phyloP scores from a whole-genome alignment of 2,113 vertebrate genomes.

The Origma solitaria region DNA sequence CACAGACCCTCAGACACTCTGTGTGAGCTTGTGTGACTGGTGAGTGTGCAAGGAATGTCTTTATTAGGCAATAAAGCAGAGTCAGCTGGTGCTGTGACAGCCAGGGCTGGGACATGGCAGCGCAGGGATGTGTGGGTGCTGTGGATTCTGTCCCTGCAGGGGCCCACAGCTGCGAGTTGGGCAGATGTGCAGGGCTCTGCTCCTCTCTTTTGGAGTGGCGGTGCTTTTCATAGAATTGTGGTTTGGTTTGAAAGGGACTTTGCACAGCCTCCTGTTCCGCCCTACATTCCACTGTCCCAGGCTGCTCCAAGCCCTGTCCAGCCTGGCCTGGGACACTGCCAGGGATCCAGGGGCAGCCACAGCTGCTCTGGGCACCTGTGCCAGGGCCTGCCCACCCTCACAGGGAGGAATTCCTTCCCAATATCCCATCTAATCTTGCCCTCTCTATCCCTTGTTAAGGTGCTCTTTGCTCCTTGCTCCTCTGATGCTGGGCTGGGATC shows the following conservation, averaged over 20 bases:
- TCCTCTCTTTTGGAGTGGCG: accelerated
- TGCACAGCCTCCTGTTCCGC: background rate
- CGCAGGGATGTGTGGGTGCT: accelerated
- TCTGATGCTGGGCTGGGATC: background rate
- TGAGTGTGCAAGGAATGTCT: background rate
- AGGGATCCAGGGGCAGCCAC: background rate
- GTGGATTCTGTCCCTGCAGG: background rate
- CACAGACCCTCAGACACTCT: background rate
- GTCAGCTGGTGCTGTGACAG: background rate
- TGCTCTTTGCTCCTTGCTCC: background rate
- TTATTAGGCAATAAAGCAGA: background rate
- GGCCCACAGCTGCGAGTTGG: accelerated
- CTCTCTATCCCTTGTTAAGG: background rate
- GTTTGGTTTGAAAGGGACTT: background rate
- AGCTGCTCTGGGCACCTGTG: background rate
- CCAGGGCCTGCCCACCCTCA: background rate
- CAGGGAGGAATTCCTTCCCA: background rate
- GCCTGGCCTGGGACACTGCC: background rate
- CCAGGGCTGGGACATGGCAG: accelerated
- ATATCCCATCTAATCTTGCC: accelerated
- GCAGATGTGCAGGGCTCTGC: background rate
- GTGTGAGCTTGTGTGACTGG: background rate
- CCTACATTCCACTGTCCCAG: background rate
- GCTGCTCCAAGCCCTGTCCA: background rate
- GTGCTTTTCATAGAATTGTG: accelerated